Conservation (phyloP, 2,113 vertebrate species). For the Alethe castanea region DNA sequence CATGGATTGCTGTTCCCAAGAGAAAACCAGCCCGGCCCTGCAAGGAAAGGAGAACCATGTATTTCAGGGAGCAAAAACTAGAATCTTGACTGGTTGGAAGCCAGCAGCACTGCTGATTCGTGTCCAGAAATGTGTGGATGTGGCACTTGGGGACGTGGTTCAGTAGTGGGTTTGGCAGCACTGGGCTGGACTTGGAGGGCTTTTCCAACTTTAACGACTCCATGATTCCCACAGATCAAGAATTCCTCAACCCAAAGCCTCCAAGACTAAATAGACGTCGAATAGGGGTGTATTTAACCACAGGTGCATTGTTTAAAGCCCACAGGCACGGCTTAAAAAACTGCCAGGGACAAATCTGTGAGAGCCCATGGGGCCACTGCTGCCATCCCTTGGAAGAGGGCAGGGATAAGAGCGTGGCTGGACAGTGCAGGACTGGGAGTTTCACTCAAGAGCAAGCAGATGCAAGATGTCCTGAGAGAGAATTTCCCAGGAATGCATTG, state of each 20-base stretch:
- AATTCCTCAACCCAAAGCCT: background rate
- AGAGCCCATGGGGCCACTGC: accelerated
- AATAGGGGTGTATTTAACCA: background rate
- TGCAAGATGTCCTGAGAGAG: background rate
- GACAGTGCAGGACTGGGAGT: background rate
- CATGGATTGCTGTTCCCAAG: background rate
- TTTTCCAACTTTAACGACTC: background rate
- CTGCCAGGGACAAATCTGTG: background rate
- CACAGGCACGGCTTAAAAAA: background rate
- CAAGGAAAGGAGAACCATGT: background rate
- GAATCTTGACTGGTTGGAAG: background rate
- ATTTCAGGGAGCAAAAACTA: background rate
- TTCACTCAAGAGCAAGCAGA: background rate
- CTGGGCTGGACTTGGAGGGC: background rate
- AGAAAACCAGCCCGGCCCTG: background rate
- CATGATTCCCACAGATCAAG: background rate
- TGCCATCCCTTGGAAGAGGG: background rate
- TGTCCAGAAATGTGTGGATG: background rate
- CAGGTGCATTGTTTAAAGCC: background rate
- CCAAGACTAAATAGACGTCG: accelerated
- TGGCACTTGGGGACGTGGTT: background rate
- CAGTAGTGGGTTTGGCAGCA: background rate
- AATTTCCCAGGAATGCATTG: background rate
- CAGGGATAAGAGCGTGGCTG: background rate
- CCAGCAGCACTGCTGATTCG: background rate